Conservation (phyloP, 2,113 vertebrate species). For the Psammodynastes pulverulentus region DNA sequence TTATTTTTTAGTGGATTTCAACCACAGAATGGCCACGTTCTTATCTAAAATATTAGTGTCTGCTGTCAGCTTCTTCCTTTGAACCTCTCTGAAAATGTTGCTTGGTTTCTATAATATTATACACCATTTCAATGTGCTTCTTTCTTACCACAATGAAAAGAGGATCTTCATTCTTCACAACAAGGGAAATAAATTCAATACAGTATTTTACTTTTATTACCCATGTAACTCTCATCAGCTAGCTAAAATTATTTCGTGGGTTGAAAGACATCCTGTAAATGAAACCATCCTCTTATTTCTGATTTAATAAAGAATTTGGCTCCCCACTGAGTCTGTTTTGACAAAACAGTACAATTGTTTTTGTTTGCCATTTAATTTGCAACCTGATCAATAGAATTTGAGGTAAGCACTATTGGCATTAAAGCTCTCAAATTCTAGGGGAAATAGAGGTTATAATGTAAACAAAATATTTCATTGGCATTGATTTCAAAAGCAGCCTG, state of each 20-base stretch:
- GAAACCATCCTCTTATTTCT: conserved; percentile 47
- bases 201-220: conserved; percentile 53
- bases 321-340: conserved; percentile 41
- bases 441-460: conserved; percentile 58
- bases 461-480: conserved; percentile 67
- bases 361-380: conserved; percentile 61
- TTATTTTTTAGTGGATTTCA: background rate
- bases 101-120: background rate
- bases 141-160: background rate
- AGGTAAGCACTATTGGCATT: conserved; percentile 48
- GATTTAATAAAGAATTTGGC: conserved; percentile 39
- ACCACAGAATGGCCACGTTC: background rate
- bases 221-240: conserved; percentile 35
- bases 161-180: conserved; percentile 25
- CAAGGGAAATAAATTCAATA: conserved; percentile 42
- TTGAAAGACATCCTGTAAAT: conserved; percentile 27
- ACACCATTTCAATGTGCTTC: background rate
- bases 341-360: conserved; percentile 44
- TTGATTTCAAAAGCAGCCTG: conserved; percentile 59
- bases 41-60: background rate
- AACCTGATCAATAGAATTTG: conserved; percentile 51
- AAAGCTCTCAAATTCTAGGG: conserved; percentile 50
- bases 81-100: background rate
- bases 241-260: conserved; percentile 26
- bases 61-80: background rate